Base-by-base conservation (phyloP, 2,113 vertebrate genomes). In the Aptenodytes forsteri region DNA sequence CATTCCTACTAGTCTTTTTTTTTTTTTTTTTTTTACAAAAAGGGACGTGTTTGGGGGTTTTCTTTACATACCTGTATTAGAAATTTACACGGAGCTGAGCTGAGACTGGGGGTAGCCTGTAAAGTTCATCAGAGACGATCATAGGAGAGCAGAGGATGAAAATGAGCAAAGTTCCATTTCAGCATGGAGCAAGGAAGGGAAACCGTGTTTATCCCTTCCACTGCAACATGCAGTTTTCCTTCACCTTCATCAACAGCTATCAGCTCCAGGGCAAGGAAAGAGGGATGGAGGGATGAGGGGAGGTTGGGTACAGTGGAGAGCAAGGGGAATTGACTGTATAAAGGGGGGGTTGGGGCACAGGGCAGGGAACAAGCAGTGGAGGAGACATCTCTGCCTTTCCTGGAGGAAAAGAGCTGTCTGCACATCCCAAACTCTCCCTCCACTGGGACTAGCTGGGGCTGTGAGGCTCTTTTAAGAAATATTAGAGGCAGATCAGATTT, bases 31-130 rank as follows among this genome's bases (percentile, higher is more conserved):
- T 62, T 66, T 26, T 2, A 7, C 9, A 32, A 65, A 64, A 29
- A 17, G 14, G 11, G 8, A 29, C 0, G 1, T 16, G 5, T 75
- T 67, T 65, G 1, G 38, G n/a, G 8, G 6, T 42, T 91, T 92
- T 92, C 16, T 76, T 84, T 84, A 47, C 40, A 22, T 21, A 84
- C 6, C 40, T 77, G 38, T 18, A 40, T 69, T 66, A 30, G 38
- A 76, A 36, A 87, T 81, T 47, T 59, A 30, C 62, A 66, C 72
- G 87, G 50, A 79, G 38, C 50, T 91, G 56, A 80, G 72, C 54
- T 91, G 56, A 72, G 59, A 36, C 8, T 32, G 11, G 16, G 34
- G 8, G 50, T 67, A 73, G 40, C 72, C 36, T 69, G 30, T 34
- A 27, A 91, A 87, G 36, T 42, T 72, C 44, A 61, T 44, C 6